A percentile compares a stretch with the other conserved stretches of the same genome.
Evolutionary conservation across 2,888 invertebrate species (phyloP).

Genomic region (Oscheius myriophilus): DNA sequence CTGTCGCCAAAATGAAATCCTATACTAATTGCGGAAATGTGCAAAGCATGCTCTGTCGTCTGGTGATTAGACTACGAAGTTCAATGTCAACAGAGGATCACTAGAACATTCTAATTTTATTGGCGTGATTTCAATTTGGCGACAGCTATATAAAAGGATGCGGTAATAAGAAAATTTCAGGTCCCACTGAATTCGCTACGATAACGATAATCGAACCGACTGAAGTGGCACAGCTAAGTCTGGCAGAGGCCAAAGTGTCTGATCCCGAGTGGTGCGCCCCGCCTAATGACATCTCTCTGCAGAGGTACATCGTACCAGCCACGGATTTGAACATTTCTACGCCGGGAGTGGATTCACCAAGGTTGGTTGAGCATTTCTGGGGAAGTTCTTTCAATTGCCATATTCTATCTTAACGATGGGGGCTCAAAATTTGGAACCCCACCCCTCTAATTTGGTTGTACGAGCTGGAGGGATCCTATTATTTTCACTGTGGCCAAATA

Average conservation of each 20-base stretch:
- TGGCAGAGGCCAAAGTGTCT: slow-evolving; percentile 35
- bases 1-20: too few species aligned
- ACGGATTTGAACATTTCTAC: slow-evolving; percentile 43
- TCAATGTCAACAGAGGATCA: too few species aligned
- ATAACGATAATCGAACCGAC: slow-evolving; percentile 43
- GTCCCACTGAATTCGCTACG: slow-evolving; percentile 55
- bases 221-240: slow-evolving; percentile 41
- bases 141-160: neutral
- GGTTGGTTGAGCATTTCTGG: slow-evolving; percentile 9
- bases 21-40: too few species aligned
- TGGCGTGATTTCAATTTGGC: neutral
- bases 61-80: too few species aligned
- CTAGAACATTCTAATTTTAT: too few species aligned
- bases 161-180: slow-evolving; percentile 32
- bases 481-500: neutral
- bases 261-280: slow-evolving; percentile 57
- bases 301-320: slow-evolving; percentile 33
- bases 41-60: too few species aligned
- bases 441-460: too few species aligned
- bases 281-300: slow-evolving; percentile 28
- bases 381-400: neutral
- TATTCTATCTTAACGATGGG: too few species aligned
- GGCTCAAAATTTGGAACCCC: too few species aligned
- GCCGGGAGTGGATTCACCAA: slow-evolving; percentile 42
- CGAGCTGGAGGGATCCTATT: too few species aligned